phyloP scores from a whole-genome alignment of 1,140 invertebrate genomes.

The Atta colombica region DNA sequence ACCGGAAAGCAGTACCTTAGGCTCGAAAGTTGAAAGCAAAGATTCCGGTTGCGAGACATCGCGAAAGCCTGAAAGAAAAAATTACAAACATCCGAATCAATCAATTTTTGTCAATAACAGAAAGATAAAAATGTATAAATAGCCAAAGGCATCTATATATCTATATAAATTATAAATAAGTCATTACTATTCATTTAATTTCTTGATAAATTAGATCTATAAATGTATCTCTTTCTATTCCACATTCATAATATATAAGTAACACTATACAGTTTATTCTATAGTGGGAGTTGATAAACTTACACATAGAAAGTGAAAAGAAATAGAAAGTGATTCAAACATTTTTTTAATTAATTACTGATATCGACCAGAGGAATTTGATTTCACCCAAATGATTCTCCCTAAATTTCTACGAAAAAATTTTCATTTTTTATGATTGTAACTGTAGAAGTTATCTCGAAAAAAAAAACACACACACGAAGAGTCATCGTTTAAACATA shows the following conservation, averaged over 20 bases:
- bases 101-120: background rate
- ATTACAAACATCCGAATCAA: background rate
- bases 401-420: background rate
- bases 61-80: background rate
- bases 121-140: background rate
- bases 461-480: background rate
- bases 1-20: background rate
- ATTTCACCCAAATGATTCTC: slow-evolving; percentile 16
- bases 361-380: background rate
- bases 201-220: slow-evolving; percentile 3
- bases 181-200: background rate
- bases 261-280: background rate
- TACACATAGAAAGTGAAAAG: slow-evolving; percentile 8
- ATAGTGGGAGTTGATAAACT: background rate
- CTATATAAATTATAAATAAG: no score
- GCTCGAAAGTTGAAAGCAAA: slow-evolving; percentile 31
- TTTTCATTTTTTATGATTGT: background rate
- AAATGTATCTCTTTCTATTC: background rate
- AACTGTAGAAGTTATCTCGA: background rate
- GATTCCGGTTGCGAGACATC: background rate
- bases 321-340: slow-evolving; percentile 21
- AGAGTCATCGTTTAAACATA: background rate
- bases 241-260: background rate
- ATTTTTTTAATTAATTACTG: slow-evolving; percentile 26
- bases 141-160: no score